Evolutionary conservation across 2,888 invertebrate species (phyloP).

Genomic region (Pogonocherus hispidulus): DNA sequence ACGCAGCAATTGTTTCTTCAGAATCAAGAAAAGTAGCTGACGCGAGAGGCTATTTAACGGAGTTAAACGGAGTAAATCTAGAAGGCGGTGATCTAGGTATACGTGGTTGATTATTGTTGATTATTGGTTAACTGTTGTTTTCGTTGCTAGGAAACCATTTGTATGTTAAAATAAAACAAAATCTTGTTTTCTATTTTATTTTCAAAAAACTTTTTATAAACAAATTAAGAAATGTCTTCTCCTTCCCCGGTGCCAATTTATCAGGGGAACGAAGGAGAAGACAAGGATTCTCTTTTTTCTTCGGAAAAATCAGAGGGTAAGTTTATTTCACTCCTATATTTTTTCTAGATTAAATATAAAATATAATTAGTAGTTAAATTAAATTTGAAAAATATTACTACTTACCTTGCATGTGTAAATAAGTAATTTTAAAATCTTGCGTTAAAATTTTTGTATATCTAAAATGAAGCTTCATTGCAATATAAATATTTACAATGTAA

Average conservation of each 20-base stretch:
- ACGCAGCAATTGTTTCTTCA: too few relatives aligned
- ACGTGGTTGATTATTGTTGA: too few relatives aligned
- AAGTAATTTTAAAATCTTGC: background rate
- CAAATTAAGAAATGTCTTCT: slow-evolving; percentile 44
- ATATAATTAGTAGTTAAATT: background rate
- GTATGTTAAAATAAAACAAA: slow-evolving; percentile 34
- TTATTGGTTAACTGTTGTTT: too few relatives aligned
- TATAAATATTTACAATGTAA: slow-evolving; percentile 4
- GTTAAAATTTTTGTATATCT: slow-evolving; percentile 7
- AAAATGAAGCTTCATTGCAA: background rate
- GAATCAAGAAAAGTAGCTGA: too few relatives aligned
- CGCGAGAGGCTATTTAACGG: too few relatives aligned
- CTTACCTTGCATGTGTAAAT: slow-evolving; percentile 6
- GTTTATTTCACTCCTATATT: slow-evolving; percentile 22
- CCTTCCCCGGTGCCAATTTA: slow-evolving; percentile 40
- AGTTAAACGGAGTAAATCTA: too few relatives aligned
- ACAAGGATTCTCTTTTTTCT: slow-evolving; percentile 64
- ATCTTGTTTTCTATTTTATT: slow-evolving; percentile 41
- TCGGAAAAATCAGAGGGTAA: slow-evolving; percentile 60
- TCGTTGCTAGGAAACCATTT: slow-evolving; percentile 6
- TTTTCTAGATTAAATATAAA: slow-evolving; percentile 1
- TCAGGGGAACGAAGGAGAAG: slow-evolving; percentile 51
- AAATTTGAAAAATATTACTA: background rate
- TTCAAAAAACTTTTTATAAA: slow-evolving; percentile 37
- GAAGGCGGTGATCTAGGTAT: too few relatives aligned